Percentiles rank a stretch among this genome's conserved stretches.
These are phyloP conservation scores for Dolichoris vasculosae DNA, from an alignment of 1,140 invertebrate genomes.

Conservation along the genomic window DNA sequence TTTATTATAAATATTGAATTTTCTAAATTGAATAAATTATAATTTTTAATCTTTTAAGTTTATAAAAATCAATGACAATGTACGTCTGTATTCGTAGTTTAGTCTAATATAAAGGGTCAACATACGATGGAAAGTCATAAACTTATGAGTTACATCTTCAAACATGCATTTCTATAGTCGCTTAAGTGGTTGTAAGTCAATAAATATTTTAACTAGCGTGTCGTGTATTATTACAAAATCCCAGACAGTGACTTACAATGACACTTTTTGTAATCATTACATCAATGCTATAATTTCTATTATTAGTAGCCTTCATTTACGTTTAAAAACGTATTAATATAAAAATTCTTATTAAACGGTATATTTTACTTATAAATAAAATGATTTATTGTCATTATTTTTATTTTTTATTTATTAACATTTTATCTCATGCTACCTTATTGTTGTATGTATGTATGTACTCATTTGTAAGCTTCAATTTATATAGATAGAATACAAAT, in stretches of 20 bases:
- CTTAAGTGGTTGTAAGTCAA: neutral
- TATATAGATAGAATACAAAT: constrained; percentile 6
- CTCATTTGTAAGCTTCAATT: neutral
- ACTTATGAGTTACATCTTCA: neutral
- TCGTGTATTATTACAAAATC: neutral
- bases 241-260: neutral
- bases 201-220: neutral
- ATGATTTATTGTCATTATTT: neutral
- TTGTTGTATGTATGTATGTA: neutral
- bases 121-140: neutral
- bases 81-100: neutral
- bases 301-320: neutral
- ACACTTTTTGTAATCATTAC: neutral
- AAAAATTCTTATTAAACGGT: neutral
- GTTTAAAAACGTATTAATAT: neutral
- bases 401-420: too few species aligned
- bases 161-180: neutral
- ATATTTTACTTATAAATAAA: neutral
- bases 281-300: neutral
- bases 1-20: neutral
- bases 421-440: neutral
- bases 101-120: neutral
- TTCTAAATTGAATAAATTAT: neutral
- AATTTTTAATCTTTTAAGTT: neutral
- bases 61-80: neutral